Percentiles rank a stretch among this genome's conserved stretches.
Evolutionary conservation across 2,113 vertebrate species (phyloP).

Genomic region (Rhabdomys dilectus): DNA sequence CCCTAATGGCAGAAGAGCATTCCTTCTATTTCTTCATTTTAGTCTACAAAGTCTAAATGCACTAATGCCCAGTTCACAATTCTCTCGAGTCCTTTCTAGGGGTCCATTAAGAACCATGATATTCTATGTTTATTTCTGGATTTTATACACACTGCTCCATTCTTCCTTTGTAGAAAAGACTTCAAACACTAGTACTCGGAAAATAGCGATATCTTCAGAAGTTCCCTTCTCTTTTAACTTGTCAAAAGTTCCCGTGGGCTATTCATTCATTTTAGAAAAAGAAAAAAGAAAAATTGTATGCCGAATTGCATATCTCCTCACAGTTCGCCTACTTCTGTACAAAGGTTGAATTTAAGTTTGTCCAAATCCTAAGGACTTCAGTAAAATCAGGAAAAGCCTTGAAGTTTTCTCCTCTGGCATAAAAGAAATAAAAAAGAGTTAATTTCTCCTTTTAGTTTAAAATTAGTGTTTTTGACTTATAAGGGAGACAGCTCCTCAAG

Average conservation of each 20-base stretch:
- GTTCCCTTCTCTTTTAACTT: neutral
- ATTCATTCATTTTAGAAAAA: neutral
- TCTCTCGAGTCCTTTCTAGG: neutral
- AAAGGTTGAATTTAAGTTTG: neutral
- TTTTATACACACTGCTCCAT: neutral
- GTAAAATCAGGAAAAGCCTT: neutral
- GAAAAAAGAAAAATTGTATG: neutral
- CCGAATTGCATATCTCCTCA: neutral
- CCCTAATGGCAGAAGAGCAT: accelerated
- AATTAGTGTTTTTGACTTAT: neutral
- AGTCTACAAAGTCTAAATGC: neutral
- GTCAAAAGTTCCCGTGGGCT: neutral
- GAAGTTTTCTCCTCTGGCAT: neutral
- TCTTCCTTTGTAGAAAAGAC: neutral
- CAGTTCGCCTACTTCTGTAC: neutral
- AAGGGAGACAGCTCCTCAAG: neutral
- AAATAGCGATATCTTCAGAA: neutral
- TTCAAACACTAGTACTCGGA: neutral
- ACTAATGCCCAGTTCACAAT: accelerated
- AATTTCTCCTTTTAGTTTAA: neutral
- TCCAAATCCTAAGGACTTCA: neutral
- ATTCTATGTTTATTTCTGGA: neutral
- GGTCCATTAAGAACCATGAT: neutral
- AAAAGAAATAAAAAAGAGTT: neutral
- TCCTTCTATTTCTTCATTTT: neutral